These are phyloP conservation scores for Cichlasoma orientale DNA, from an alignment of 2,797 vertebrate species.

Conservation along the genomic window DNA sequence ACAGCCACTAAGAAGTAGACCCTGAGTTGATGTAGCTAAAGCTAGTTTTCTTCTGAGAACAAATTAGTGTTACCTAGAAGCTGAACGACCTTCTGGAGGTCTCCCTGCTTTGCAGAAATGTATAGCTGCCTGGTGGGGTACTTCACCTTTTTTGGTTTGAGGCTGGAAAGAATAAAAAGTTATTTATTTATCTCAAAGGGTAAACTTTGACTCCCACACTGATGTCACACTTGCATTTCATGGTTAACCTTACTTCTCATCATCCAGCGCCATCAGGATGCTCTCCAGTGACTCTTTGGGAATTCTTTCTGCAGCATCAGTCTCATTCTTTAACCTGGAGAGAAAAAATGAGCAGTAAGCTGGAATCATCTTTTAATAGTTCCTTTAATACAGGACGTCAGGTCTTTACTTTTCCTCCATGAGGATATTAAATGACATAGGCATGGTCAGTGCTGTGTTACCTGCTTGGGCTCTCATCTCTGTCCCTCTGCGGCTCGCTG, in stretches of 20 bases:
- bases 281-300: slow-evolving; percentile 91
- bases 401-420: neutral
- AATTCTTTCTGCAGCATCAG: slow-evolving; percentile 70
- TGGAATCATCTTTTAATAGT: neutral
- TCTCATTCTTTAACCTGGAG: slow-evolving; percentile 53
- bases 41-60: neutral
- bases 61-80: slow-evolving; percentile 86
- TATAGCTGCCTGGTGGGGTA: slow-evolving; percentile 92
- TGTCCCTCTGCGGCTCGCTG: slow-evolving; percentile 78
- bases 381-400: neutral
- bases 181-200: neutral
- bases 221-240: neutral
- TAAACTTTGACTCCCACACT: neutral
- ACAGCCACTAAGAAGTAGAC: neutral
- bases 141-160: slow-evolving; percentile 91
- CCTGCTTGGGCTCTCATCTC: slow-evolving; percentile 85
- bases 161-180: slow-evolving; percentile 39
- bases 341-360: neutral
- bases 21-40: neutral
- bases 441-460: slow-evolving; percentile 34
- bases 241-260: slow-evolving; percentile 86
- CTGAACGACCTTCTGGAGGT: slow-evolving; percentile 93
- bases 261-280: slow-evolving; percentile 90
- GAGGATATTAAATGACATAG: neutral
- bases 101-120: slow-evolving; percentile 92